phyloP scores from a whole-genome alignment of 2,113 vertebrate species.

The Actinemys pallida region DNA sequence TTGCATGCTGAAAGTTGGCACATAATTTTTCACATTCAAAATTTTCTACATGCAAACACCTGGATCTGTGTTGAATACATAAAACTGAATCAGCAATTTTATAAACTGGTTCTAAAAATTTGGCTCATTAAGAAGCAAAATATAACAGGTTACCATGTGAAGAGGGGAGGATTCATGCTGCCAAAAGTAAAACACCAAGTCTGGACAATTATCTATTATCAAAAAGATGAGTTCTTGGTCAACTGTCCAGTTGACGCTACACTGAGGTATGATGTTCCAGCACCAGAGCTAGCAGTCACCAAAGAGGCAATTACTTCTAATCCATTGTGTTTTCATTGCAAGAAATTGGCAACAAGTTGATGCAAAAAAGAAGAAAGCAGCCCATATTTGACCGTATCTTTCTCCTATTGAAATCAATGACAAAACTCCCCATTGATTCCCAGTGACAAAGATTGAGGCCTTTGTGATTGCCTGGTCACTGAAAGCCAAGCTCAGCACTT shows the following conservation, averaged over 20 bases:
- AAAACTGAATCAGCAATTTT: accelerated
- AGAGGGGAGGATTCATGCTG: background rate
- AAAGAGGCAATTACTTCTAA: background rate
- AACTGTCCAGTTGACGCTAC: background rate
- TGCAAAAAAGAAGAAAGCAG: background rate
- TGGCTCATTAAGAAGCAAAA: background rate
- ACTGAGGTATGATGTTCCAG: background rate
- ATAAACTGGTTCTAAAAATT: background rate
- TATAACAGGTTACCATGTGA: background rate
- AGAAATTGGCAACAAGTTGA: background rate
- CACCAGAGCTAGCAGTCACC: background rate
- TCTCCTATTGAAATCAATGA: background rate
- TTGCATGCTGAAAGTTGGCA: background rate
- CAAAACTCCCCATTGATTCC: background rate
- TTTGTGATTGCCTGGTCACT: background rate
- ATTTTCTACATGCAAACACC: background rate
- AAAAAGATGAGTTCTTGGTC: background rate
- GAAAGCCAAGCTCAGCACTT: background rate
- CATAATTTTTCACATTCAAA: background rate
- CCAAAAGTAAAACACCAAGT: background rate
- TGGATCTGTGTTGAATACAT: background rate
- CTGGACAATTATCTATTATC: background rate
- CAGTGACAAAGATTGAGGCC: background rate
- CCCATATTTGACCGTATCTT: background rate
- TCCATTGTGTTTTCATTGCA: background rate